Evolutionary conservation across 2,113 vertebrate genomes (phyloP), one percentile per base, ranked within the genome.

Genomic region (Leiothrix lutea): DNA sequence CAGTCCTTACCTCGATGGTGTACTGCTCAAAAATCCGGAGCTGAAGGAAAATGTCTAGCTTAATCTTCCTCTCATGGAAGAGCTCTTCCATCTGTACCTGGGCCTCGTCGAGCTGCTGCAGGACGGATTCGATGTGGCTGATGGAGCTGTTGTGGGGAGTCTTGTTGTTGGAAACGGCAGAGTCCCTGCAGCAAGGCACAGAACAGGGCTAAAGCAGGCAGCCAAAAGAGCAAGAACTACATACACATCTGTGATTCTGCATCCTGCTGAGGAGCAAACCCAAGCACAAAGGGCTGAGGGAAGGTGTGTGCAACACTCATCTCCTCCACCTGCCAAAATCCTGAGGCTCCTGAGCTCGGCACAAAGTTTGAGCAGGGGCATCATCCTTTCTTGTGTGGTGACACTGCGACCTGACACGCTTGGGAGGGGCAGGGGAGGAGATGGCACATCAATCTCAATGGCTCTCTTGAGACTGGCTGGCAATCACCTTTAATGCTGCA

Each of bases 21-120:
- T 99, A 99, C 96, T 99, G 99, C 91, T 99, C 99, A 91, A 99
- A 99, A 97, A 99, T 99, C 71, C 99, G 98, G 19, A 99, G 97
- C 97, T 99, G 99, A 65, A 99, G 98, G 92, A 99, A 99, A 96
- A 99, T 99, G 95, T 99, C 99, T 95, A 99, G 98, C 93, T 99
- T 99, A 95, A 99, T 99, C 96, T 99, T 99, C 80, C 99, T 98
- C 77, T 99, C 99, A 5, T 99, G 99, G 94, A 99, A 99, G 48
- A 99, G 98, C 75, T 99, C 99, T 96, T 99, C 99, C 99, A 99
- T 99, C 98, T 99, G 99, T 56, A 99, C 99, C 96, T 99, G 99
- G 23, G 99, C 99, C 90, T 99, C 99, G 9, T 99, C 99, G 28
- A 99, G 98, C 96, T 99, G 99, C 98, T 99, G 99, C 28, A 99